Base-by-base conservation (phyloP, 2,888 invertebrate species). In the Nesidiocoris tenuis region DNA sequence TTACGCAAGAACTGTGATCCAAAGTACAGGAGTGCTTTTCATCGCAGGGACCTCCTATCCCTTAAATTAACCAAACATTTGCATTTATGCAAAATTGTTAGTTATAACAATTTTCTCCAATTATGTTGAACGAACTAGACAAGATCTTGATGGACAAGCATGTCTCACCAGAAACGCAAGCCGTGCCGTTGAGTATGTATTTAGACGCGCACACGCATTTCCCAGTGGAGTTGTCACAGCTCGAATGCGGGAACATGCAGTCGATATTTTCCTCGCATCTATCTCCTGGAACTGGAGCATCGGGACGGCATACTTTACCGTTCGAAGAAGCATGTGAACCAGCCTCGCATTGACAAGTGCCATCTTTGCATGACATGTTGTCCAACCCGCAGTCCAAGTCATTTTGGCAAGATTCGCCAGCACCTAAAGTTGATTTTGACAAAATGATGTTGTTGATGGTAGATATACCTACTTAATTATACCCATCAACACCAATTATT, bases 351-450 rank as follows among this genome's bases (percentile, higher is more conserved):
- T 55, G 22, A 56, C 79, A 79, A 17, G 9, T 66, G 9, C 63
- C 71, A 0, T 55, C 39, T 23, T n/a, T n/a, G 24, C 79, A 79
- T 7, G 64, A 12, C 22, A 75, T 66, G 23, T 66, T 23, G 12
- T 54, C 63, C 59, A 64, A n/a, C 2, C 76, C 77, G 77, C 83
- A 83, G 63, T 83, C 83, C 19, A 79, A 55, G 16, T 82, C 74
- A 2, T 17, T 24, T 1, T 65, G 12, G 57, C 83, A 83, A 0
- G 0, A 55, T 24, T 82, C 81, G 0, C 77, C 79, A 1, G 82
- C 63, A 7, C 79, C 79, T 75, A 18, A 39, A 75, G 55, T 19
- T 5, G 54, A 12, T 54, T 54, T 7, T 12, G 12, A 54, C 9
- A 54, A 54, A 12, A 54, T 54, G 7, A 54, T 54, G 12, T n/a